Base-by-base conservation (phyloP, 2,797 vertebrate genomes). In the Semotilus atromaculatus region DNA sequence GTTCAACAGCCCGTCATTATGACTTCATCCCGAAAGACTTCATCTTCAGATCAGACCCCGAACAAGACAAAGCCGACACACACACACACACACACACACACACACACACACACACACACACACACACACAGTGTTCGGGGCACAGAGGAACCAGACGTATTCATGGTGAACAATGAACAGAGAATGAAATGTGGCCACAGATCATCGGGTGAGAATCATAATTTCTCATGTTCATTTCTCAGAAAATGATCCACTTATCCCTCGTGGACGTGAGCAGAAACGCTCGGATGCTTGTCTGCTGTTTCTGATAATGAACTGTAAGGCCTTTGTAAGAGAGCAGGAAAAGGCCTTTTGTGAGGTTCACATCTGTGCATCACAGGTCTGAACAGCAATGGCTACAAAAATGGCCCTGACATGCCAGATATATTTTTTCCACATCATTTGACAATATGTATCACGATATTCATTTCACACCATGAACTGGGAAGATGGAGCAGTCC, bases 1-100 rank as follows among this genome's bases (percentile, higher is more conserved):
- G 85, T 89, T 88, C 87, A 83, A 84, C 88, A 87, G 53, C 45
- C 68, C 70, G 86, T 82, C 55, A 67, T 85, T 85, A 88, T 94
- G 93, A 95, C 93, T 93, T 94, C 91, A 95, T 86, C 92, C 89
- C 79, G 70, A 66, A 86, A 93, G 85, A 83, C 60, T 53, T 43
- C 88, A 90, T 93, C 88, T 87, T 83, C 31, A 88, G 88, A 71
- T 85, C 78, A 84, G 85, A 77, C 85, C 85, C 81, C 83, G 19
- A 85, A 71, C 86, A 87, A 85, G 66, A 53, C 40, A 79, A 86
- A 80, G 68, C 21, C 29, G 72, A 83, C 51, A 64, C 81, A 88
- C 55, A 82, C 70, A 88, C 79, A 87, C 62, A 60, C 23, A 45
- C 68, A 45, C 38, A 73, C 81, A 88, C 55, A 82, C 70, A 88